Conservation (phyloP, 2,888 invertebrate species). For the Petrolisthes cinctipes region DNA sequence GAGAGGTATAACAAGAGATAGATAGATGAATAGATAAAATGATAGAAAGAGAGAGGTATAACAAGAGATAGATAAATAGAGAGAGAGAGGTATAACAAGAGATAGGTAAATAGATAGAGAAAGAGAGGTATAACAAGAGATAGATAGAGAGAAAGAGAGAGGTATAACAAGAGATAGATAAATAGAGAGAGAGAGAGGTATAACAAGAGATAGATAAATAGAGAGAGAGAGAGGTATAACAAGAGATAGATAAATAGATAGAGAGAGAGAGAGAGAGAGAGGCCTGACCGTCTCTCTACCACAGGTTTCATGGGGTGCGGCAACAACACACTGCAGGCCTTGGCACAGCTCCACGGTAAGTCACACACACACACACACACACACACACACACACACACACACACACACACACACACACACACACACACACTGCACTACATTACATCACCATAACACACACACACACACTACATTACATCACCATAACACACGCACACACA, state of each 20-base stretch:
- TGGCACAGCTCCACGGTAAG: constrained; percentile 64
- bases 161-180: neutral
- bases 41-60: neutral
- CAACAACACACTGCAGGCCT: constrained; percentile 56
- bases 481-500: neutral
- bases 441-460: neutral
- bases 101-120: neutral
- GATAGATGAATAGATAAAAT: too few species aligned
- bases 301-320: constrained; percentile 63
- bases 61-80: neutral
- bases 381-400: neutral
- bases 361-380: constrained; percentile 11
- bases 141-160: neutral
- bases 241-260: constrained; percentile 12
- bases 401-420: neutral
- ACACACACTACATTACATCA: neutral
- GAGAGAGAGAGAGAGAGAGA: neutral
- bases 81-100: neutral
- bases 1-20: too few species aligned
- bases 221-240: neutral
- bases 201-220: neutral
- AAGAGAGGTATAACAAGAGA: neutral
- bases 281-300: constrained; percentile 14
- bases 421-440: neutral
- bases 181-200: neutral